Base-by-base conservation (phyloP, 1,140 invertebrate genomes). In the Scaptomyza montana region DNA sequence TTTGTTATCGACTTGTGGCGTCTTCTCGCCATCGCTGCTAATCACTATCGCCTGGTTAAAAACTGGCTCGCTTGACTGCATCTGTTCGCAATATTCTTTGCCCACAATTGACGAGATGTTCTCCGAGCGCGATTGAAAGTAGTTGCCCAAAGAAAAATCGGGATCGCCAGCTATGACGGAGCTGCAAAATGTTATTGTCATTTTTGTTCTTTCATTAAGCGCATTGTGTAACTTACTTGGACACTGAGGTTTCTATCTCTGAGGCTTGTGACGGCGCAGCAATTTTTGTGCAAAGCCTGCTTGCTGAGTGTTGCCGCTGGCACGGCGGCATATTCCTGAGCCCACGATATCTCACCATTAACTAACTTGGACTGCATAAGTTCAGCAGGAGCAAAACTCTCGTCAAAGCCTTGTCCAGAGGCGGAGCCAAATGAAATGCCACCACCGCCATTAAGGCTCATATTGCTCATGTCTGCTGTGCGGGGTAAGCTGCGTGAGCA, bases 281-380 rank as follows among this genome's bases (percentile, higher is more conserved):
- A 2, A 80, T 74, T 30, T 90, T 91, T 41, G n/a, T 82, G 63
- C 64, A 87, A 69, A 2, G 79, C 79, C 28, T 80, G 74, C 33
- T 84, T 86, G 63, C 84, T 92, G 7, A 87, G 39, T 1, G 71
- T 78, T 9, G 84, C 79, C 43, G 81, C 73, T 13, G 90, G 90
- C 45, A 92, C 90, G 1, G 77, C 78, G 0, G 86, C 85, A 55
- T 78, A 92, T 43, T 92, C 82, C 36, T 92, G 76, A 0, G 91
- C 90, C 90, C 90, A 92, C 1, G 79, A 89, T n/a, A 89, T 90
- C 60, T 92, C 90, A 8, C 89, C 89, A 36, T 59, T 57, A 10
- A 91, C 53, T 4, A 92, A 49, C 46, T 92, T 85, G 0, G 90
- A 91, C 19, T 90, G 84, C 90, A 92, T 91, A 16, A 91, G 12